phyloP scores from a whole-genome alignment of 2,888 invertebrate species.

The Nemotelus nigrinus region DNA sequence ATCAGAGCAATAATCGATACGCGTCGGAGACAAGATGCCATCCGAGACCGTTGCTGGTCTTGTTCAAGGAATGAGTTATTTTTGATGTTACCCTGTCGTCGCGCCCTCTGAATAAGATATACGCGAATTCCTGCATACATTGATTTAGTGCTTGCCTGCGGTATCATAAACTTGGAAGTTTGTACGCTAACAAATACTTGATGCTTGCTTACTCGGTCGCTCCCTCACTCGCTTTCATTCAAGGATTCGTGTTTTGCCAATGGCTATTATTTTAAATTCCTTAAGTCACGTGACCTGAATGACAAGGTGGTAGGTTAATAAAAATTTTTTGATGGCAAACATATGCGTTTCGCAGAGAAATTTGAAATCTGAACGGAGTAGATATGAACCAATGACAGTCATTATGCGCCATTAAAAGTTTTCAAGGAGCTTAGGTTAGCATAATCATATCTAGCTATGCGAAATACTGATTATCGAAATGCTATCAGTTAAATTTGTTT shows the following conservation, averaged over 20 bases:
- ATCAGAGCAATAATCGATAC: constrained; percentile 18
- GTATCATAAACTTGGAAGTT: background rate
- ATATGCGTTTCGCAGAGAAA: background rate
- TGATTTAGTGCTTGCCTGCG: background rate
- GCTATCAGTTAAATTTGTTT: no score
- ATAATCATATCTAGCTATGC: no score
- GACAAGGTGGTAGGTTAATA: background rate
- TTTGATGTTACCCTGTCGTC: background rate
- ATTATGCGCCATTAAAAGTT: no score
- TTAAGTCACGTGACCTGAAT: constrained; percentile 13
- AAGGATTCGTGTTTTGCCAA: background rate
- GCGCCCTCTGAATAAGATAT: background rate
- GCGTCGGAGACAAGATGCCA: background rate
- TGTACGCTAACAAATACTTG: no score
- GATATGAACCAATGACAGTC: no score
- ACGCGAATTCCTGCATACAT: background rate
- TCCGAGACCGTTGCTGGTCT: background rate
- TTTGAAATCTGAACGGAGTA: no score
- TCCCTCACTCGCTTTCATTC: constrained; percentile 9
- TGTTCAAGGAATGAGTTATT: background rate
- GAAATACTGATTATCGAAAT: no score
- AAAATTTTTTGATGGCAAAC: background rate
- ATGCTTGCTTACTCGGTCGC: background rate
- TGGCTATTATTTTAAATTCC: constrained; percentile 15
- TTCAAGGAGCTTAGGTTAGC: no score